Evolutionary conservation across 2,797 vertebrate species (phyloP), one percentile per base, ranked within the genome.

Genomic region (Mormyrus hasselquistii): DNA sequence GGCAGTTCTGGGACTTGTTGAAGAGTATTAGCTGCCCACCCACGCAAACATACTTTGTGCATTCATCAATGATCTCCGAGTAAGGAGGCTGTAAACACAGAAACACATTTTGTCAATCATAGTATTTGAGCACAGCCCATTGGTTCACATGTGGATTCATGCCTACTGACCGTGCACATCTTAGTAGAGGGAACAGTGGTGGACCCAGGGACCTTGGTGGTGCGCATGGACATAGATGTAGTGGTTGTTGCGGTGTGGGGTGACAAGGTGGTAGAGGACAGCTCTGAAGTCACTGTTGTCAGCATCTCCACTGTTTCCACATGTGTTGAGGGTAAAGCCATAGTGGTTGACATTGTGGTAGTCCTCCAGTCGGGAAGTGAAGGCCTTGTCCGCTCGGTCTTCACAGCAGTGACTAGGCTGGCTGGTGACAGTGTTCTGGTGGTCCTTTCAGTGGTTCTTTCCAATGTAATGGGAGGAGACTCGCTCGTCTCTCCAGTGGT

Each of bases 1-100:
- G 97, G 91, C 98, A 99, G 94, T 96, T 96, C 92, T 97, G 97
- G 0, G 98, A 97, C 91, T 97, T 98, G 93, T 99, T 99, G 91
- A 98, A 97, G 44, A 98, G 96, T 82, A 98, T 94, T 69, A 99
- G 94, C 90, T 97, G 97, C 90, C 97, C 97, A 92, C 97, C 96
- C 93, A 99, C 93, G 89, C 98, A 99, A 92, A 99, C 97, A 92
- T 97, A 95, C 90, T 97, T 97, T 69, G 97, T 94, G 86, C 98
- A 99, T 62, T 99, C 97, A 55, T 96, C 97, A 59, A 93, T 94
- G 22, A 93, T 96, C 95, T 98, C 97, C 89, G 94, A 93, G 90
- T 95, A 97, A 2, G 96, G 96, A 91, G 95, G 94, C 96, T 97
- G 93, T 3, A 82, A 53, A 86, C 55, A 73, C 14, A 10, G 55